Base-by-base conservation (phyloP, 2,797 vertebrate species). In the Hemibagrus guttatus region DNA sequence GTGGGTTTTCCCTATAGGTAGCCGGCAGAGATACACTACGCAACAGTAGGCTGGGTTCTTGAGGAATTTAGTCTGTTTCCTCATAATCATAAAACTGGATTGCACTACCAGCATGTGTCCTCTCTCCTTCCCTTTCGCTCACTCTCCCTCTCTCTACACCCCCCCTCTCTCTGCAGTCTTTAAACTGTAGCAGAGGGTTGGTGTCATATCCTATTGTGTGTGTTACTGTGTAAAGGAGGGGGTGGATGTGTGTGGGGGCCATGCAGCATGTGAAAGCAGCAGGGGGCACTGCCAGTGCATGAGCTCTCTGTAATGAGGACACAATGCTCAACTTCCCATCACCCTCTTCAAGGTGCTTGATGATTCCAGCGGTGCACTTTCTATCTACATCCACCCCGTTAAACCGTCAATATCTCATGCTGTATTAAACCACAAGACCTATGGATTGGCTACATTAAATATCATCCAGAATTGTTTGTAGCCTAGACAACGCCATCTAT, bases 1-100 rank as follows among this genome's bases (percentile, higher is more conserved):
- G 89, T 88, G 68, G 76, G 81, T 87, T 89, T 89, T 88, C 42
- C 81, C 85, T 82, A 86, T 92, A 90, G 91, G 83, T 92, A 89
- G 88, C 85, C 82, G 31, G 54, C 68, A 54, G 63, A 75, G 85
- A 82, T 85, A 63, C 81, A 83, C 56, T 74, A 81, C 84, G 85
- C 90, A 89, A 84, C 88, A 84, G 90, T 83, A 84, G 81, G 87
- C 63, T 87, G 68, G 90, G 91, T 93, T 93, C 87, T 93, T 93
- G 90, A 91, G 88, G 91, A 89, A 64, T 64, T 85, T 76, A 31
- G 61, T 88, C 54, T 74, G 64, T 91, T 89, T 80, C 58, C 85
- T 88, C 59, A 84, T 69, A 84, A 86, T 85, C 69, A 75, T 84
- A 72, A 71, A 39, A 58, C 88, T 85, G 81, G 89, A 86, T 88